These are phyloP conservation scores for Phania funesta DNA, from an alignment of 2,888 invertebrate species.

Conservation along the genomic window DNA sequence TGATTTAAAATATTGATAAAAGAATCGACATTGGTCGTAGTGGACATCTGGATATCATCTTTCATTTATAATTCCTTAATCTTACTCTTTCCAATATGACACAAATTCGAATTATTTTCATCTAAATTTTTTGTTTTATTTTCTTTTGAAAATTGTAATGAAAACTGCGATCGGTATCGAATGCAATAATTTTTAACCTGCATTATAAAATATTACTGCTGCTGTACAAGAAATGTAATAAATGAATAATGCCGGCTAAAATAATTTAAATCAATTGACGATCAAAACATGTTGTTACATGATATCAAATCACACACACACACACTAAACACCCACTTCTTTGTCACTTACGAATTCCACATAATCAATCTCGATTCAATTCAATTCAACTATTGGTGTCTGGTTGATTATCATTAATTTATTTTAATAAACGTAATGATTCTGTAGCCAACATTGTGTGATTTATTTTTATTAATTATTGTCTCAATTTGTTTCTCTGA, in stretches of 20 bases:
- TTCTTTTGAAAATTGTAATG: too few relatives aligned
- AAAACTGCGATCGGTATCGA: too few relatives aligned
- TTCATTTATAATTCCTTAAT: too few relatives aligned
- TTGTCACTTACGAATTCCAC: neutral
- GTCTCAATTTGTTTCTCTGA: conserved; percentile 46
- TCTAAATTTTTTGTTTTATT: too few relatives aligned
- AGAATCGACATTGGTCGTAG: too few relatives aligned
- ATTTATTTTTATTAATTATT: conserved; percentile 59
- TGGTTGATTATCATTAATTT: conserved; percentile 35
- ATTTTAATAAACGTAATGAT: conserved; percentile 38
- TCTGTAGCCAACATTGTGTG: conserved; percentile 41
- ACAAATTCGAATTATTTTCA: too few relatives aligned
- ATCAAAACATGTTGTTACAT: conserved; percentile 9
- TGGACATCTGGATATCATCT: too few relatives aligned
- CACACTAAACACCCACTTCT: conserved; percentile 33
- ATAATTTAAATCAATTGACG: conserved; percentile 25
- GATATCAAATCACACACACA: neutral
- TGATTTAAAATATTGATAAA: too few relatives aligned
- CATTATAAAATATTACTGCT: too few relatives aligned
- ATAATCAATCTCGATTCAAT: conserved; percentile 39
- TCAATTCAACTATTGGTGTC: conserved; percentile 21
- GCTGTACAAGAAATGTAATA: too few relatives aligned
- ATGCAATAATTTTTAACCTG: too few relatives aligned
- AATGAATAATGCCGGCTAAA: neutral
- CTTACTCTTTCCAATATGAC: too few relatives aligned